Evolutionary conservation across 2,888 invertebrate species (phyloP), one percentile per base, ranked within the genome.

Genomic region (Polyploca ridens): DNA sequence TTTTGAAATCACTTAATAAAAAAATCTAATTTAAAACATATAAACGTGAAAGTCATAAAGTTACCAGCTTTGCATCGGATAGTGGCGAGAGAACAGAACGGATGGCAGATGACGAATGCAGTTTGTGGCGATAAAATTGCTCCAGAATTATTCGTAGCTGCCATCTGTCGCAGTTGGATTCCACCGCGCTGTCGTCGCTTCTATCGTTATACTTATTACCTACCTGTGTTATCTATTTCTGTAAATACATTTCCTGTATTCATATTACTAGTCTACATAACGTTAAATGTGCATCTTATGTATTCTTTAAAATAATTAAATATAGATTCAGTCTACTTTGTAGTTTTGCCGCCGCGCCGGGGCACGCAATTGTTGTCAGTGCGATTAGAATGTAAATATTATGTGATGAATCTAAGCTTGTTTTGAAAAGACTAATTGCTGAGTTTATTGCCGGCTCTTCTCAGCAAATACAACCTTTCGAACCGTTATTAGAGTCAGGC

Each of bases 71-170:
- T 66, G 66, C 67, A 75, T 74, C 72, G 73, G 76, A 72, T 71
- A 70, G 66, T 64, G 68, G 66, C 60, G 66, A 73, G 74, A 69
- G 74, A 70, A 65, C 64, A 63, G 67, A 72, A 63, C 74, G 76
- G 74, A 73, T 73, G 77, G 76, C 78, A 78, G 78, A 77, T 79
- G 82, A 79, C 83, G 81, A 74, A 71, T 82, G 84, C 87, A 85
- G 84, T 84, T 84, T 82, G 85, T 75, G 80, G 78, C 83, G 76
- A 81, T 84, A 82, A 84, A 87, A 85, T 84, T 84, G 82, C 80
- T 79, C 72, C 72, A 79, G 82, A 86, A 88, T 88, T 87, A 88
- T 87, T 82, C 84, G 79, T 77, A 72, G 77, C 70, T 64, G 69
- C 81, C 82, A 78, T 79, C 77, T 83, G 83, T 75, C 75, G 74